These are phyloP conservation scores for Drosophila obscura DNA, from an alignment of 1,140 invertebrate genomes.

Conservation along the genomic window DNA sequence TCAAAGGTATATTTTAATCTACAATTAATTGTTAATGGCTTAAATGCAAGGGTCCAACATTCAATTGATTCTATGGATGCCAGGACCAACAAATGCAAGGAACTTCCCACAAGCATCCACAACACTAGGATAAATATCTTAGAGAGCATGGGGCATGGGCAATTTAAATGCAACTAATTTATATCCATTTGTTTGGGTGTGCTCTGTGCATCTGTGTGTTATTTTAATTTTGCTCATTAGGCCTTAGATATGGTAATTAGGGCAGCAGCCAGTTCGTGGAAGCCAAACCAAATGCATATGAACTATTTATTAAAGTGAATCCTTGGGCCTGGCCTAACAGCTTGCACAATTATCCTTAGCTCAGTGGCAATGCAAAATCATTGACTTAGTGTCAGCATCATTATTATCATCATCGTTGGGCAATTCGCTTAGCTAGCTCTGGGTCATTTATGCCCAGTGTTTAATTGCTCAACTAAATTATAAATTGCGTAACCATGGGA, in stretches of 20 bases:
- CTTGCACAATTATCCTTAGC: constrained; percentile 19
- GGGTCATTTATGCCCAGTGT: no score
- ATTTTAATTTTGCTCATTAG: constrained; percentile 57
- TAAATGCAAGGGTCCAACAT: background rate
- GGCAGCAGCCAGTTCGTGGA: background rate
- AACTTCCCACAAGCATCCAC: constrained; percentile 21
- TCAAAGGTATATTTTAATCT: constrained; percentile 12
- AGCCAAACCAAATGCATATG: constrained; percentile 8
- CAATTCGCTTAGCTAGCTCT: no score
- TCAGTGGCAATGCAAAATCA: constrained; percentile 9
- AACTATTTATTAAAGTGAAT: constrained; percentile 23
- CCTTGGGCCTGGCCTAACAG: background rate
- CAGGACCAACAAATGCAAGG: constrained; percentile 9
- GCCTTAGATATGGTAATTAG: constrained; percentile 33
- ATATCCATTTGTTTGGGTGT: constrained; percentile 16
- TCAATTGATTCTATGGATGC: constrained; percentile 1
- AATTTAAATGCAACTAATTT: constrained; percentile 36
- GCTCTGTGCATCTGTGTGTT: constrained; percentile 7
- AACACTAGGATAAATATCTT: constrained; percentile 14
- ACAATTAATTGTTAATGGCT: constrained; percentile 8
- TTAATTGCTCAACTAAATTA: no score
- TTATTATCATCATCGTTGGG: background rate
- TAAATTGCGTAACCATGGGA: no score
- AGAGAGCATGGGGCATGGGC: background rate
- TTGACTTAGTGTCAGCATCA: constrained; percentile 17